These are phyloP conservation scores for Chrysochloris asiatica DNA, from an alignment of 2,113 vertebrate species.

Conservation along the genomic window DNA sequence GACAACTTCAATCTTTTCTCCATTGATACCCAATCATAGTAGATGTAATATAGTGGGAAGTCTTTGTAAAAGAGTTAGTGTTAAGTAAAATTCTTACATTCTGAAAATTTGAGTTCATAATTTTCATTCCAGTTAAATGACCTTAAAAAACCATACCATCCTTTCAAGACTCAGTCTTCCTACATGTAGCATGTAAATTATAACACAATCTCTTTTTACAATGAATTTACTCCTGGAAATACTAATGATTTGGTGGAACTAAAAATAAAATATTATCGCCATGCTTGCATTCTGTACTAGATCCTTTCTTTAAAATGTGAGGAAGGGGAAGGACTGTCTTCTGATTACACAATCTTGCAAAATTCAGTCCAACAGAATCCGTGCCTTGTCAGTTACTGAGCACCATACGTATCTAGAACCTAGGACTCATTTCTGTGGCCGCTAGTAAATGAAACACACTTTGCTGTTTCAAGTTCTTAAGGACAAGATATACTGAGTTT, in stretches of 20 bases:
- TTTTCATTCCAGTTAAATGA: background rate
- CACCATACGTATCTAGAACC: background rate
- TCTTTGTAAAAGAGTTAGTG: background rate
- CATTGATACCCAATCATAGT: too few species aligned
- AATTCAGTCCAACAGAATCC: background rate
- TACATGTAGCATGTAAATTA: background rate
- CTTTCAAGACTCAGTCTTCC: background rate
- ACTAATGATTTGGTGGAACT: background rate
- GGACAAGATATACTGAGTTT: background rate
- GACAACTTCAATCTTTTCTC: too few species aligned
- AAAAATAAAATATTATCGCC: background rate
- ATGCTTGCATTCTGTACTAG: background rate
- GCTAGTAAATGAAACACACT: background rate
- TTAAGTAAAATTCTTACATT: background rate
- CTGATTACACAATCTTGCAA: background rate
- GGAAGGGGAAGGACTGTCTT: background rate
- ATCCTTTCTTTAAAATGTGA: background rate
- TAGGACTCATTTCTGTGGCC: background rate
- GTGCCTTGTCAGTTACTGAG: background rate
- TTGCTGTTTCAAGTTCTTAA: slow-evolving; percentile 12
- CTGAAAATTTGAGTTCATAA: background rate
- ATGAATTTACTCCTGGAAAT: background rate
- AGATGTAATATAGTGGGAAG: background rate
- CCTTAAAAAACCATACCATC: background rate
- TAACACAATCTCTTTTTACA: background rate